A percentile compares a stretch with the other conserved stretches of the same genome.
phyloP scores from a whole-genome alignment of 2,113 vertebrate species.

The Megaleporinus macrocephalus region DNA sequence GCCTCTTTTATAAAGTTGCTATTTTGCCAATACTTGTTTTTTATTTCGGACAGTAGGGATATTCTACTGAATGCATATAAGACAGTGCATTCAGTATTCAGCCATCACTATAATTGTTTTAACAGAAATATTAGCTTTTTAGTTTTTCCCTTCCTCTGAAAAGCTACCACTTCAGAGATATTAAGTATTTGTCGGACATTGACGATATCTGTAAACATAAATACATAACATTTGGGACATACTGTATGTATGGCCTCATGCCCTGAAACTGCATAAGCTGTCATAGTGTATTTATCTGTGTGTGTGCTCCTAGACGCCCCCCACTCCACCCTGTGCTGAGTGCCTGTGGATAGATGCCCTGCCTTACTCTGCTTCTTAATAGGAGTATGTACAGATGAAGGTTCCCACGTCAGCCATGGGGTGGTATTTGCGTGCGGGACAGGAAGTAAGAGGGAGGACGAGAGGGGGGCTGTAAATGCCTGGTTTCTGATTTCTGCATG shows the following conservation, averaged over 20 bases:
- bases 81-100: too few relatives aligned
- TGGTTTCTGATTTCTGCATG: constrained; percentile 5
- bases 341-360: constrained; percentile 7
- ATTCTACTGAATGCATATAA: too few relatives aligned
- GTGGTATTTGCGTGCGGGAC: constrained; percentile 25
- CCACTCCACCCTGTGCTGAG: neutral
- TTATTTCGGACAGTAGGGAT: too few relatives aligned
- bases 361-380: neutral
- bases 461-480: neutral
- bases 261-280: neutral
- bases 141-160: too few relatives aligned
- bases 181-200: too few relatives aligned
- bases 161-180: too few relatives aligned
- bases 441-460: constrained; percentile 3
- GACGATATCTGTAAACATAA: neutral
- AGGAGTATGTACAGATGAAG: neutral
- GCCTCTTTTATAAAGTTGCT: too few relatives aligned
- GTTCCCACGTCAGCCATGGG: constrained; percentile 9
- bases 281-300: neutral
- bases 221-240: too few relatives aligned
- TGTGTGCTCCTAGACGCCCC: neutral
- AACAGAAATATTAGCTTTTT: too few relatives aligned
- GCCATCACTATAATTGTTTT: too few relatives aligned
- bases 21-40: too few relatives aligned
- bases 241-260: neutral